Base-by-base conservation (phyloP, 2,888 invertebrate genomes). In the Saturnia pavonia region DNA sequence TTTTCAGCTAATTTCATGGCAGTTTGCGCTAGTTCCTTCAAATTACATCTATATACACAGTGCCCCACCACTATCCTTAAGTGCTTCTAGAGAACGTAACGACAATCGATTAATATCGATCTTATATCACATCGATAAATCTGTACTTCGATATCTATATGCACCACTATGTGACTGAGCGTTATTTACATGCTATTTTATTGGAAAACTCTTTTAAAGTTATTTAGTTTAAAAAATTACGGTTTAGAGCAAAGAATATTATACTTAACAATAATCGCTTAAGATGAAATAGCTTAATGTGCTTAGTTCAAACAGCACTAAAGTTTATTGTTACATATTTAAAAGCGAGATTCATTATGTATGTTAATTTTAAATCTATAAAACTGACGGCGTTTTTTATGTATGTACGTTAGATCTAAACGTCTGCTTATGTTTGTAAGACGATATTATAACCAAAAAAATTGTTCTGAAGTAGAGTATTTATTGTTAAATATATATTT, bases 1-100 rank as follows among this genome's bases (percentile, higher is more conserved):
- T 78, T 70, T 72, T 80, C 77, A 75, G 75, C 82, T 84, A 83
- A 76, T 75, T 74, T 77, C 81, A 82, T 89, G 92, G 91, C 92
- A 92, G 91, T 91, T 85, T 84, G 73, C 75, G 91, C 92, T 91
- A 91, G 91, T 90, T 40, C 40, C n/a, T 40, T 40, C 19, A 19
- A 40, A 40, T 40, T n/a, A 82, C 78, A 74, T 72, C 77, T 74
- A 78, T 75, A 76, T 72, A 51, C 54, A 48, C 7, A 68, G 40
- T 54, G 51, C 54, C 51, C 71, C 73, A 74, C 71, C 72, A 70
- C 72, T 76, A 74, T 75, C 74, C 73, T 72, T 73, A 74, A 77
- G 73, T 75, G 74, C 65, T 8, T 73, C 74, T 81, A 76, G 74
- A 78, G 74, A 76, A 74, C 80, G 73, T 71, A 73, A 70, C 70